These are phyloP conservation scores for Notolabrus celidotus DNA, from an alignment of 2,797 vertebrate genomes.

Conservation along the genomic window DNA sequence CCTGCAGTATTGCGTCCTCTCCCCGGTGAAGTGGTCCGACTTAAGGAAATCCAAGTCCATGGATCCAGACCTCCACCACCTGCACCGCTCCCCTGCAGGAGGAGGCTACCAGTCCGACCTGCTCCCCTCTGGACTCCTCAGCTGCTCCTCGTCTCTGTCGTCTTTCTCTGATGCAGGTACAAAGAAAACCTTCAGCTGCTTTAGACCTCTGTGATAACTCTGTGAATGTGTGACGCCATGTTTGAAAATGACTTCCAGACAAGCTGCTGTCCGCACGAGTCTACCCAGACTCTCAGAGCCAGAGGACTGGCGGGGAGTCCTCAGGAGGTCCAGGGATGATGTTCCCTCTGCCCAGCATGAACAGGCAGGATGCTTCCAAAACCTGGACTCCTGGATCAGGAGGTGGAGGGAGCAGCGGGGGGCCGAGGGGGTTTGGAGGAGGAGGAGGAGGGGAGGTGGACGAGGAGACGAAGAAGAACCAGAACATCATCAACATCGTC, in stretches of 20 bases:
- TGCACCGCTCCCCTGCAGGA: constrained; percentile 77
- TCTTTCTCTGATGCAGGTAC: constrained; percentile 86
- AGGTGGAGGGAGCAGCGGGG: constrained; percentile 65
- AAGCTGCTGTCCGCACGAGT: constrained; percentile 87
- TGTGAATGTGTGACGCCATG: not conserved
- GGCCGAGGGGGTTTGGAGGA: constrained; percentile 74
- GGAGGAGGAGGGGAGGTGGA: constrained; percentile 79
- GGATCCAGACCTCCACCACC: constrained; percentile 87
- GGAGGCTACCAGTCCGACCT: constrained; percentile 64
- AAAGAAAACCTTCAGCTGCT: not conserved
- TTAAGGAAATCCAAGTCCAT: constrained; percentile 89
- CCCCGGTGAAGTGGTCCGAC: constrained; percentile 93
- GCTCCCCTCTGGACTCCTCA: constrained; percentile 66
- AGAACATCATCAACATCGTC: constrained; percentile 97
- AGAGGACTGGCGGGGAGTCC: constrained; percentile 79
- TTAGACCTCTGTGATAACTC: not conserved
- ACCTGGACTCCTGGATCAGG: constrained; percentile 77
- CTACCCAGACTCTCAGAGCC: constrained; percentile 85
- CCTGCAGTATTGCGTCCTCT: constrained; percentile 90
- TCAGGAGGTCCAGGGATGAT: constrained; percentile 83
- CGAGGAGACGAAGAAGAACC: constrained; percentile 92
- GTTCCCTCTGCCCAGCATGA: constrained; percentile 83
- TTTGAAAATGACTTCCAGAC: constrained; percentile 66
- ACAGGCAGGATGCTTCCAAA: constrained; percentile 81
- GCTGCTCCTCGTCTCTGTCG: constrained; percentile 82